phyloP scores from a whole-genome alignment of 2,113 vertebrate genomes.

The Pandion haliaetus region DNA sequence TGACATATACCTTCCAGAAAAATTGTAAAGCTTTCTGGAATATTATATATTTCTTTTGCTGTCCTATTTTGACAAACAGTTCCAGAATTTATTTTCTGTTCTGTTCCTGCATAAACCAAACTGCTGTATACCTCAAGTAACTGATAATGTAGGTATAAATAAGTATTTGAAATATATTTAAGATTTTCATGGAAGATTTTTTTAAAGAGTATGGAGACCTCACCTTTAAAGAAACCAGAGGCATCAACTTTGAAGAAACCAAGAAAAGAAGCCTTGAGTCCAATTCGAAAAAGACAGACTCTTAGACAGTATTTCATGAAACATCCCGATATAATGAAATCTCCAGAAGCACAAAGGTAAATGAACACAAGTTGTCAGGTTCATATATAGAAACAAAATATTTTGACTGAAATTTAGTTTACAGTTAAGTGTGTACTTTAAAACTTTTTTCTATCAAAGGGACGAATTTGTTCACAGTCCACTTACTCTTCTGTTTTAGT shows the following conservation, averaged over 20 bases:
- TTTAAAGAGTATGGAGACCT: background rate
- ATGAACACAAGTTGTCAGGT: background rate
- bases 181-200: background rate
- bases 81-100: background rate
- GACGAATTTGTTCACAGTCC: background rate
- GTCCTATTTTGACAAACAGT: background rate
- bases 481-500: background rate
- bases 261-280: background rate
- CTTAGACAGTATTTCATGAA: background rate
- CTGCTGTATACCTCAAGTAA: background rate
- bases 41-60: background rate
- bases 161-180: background rate
- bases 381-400: background rate
- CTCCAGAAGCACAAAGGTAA: constrained; percentile 40
- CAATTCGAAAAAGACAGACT: background rate
- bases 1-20: background rate
- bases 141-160: background rate
- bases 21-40: background rate
- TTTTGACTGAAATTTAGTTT: background rate
- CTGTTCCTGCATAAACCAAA: background rate
- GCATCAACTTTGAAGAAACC: background rate
- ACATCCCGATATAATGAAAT: background rate
- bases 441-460: background rate
- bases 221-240: background rate
- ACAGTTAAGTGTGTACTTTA: background rate